Evolutionary conservation across 2,113 vertebrate genomes (phyloP).

Genomic region (Colius striatus): DNA sequence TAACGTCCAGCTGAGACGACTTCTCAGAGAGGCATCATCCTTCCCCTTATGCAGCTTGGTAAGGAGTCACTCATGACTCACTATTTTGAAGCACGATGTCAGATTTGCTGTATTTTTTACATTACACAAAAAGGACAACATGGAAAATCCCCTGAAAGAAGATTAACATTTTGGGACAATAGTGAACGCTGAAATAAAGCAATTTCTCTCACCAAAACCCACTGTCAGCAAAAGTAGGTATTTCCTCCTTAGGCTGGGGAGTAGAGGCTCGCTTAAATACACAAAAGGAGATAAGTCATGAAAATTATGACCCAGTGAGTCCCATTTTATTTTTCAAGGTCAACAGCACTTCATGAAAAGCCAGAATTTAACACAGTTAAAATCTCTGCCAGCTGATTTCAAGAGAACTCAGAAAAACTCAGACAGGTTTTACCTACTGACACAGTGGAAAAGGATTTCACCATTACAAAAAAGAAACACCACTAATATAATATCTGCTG

Average conservation of each 20-base stretch:
- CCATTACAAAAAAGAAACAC: neutral
- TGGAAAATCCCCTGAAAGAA: neutral
- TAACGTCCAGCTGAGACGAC: neutral
- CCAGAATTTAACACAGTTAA: neutral
- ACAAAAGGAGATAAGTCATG: neutral
- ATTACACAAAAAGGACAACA: neutral
- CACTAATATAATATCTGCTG: neutral
- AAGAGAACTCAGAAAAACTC: neutral
- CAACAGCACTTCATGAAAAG: neutral
- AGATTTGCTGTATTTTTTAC: neutral
- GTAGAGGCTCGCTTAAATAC: neutral
- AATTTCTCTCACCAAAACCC: neutral
- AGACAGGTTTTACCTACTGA: neutral
- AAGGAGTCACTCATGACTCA: neutral
- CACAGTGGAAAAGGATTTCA: neutral
- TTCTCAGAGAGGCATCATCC: neutral
- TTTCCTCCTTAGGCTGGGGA: neutral
- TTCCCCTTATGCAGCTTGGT: neutral
- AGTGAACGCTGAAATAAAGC: neutral
- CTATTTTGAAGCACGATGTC: neutral
- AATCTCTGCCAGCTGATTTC: neutral
- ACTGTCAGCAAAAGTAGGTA: fast-evolving
- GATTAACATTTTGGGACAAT: neutral
- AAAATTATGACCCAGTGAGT: neutral
- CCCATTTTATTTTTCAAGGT: neutral